Percentiles rank a stretch among this genome's conserved stretches.
Evolutionary conservation across 2,888 invertebrate genomes (phyloP).

Genomic region (Myopa testacea): DNA sequence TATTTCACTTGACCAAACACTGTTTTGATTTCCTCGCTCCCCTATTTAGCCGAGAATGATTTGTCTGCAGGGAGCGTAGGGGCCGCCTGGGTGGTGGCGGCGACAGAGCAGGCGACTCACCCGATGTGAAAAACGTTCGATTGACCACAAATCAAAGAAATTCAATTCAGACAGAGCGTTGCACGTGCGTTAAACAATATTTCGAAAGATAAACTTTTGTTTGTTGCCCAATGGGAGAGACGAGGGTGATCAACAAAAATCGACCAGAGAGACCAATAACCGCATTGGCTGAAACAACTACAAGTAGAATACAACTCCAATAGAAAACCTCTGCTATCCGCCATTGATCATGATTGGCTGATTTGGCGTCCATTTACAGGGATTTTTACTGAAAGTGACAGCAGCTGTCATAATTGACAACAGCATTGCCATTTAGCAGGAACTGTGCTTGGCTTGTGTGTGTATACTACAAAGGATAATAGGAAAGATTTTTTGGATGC

Average conservation of each 20-base stretch:
- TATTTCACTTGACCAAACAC: background rate
- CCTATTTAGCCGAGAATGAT: background rate
- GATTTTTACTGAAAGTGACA: constrained; percentile 46
- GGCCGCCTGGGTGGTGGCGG: constrained; percentile 7
- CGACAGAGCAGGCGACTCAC: background rate
- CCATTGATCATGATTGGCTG: constrained; percentile 59
- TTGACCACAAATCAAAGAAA: constrained; percentile 36
- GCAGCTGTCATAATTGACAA: constrained; percentile 44
- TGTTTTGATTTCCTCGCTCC: background rate
- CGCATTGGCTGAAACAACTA: constrained; percentile 51
- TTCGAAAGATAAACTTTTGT: constrained; percentile 48
- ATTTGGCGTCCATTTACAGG: constrained; percentile 56
- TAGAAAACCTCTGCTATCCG: constrained; percentile 56
- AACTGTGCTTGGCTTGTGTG: constrained; percentile 6
- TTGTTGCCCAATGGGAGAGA: constrained; percentile 54
- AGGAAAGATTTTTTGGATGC: background rate
- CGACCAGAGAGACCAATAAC: constrained; percentile 48
- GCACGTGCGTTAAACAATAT: constrained; percentile 43
- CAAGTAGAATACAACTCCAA: constrained; percentile 50
- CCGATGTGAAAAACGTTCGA: constrained; percentile 22
- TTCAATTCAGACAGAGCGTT: constrained; percentile 10
- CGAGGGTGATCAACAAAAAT: constrained; percentile 55
- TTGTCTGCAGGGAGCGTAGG: background rate
- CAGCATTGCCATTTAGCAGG: constrained; percentile 26
- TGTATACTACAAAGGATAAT: constrained; percentile 1